Percentiles rank a stretch among this genome's conserved stretches.
These are phyloP conservation scores for Pogonomyrmex californicus DNA, from an alignment of 1,140 invertebrate species.

Conservation along the genomic window DNA sequence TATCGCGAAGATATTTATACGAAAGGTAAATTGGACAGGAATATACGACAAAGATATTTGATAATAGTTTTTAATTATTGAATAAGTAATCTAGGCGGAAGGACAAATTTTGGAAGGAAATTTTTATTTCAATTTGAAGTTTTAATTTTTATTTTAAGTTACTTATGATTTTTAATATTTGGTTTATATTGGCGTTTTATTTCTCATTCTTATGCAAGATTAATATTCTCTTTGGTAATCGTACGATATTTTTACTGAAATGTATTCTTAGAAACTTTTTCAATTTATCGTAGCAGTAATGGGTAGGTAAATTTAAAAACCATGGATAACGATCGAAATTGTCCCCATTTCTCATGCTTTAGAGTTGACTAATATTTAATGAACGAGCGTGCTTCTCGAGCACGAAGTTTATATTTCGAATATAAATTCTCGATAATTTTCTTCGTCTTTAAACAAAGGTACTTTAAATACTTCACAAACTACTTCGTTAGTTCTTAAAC, in stretches of 20 bases:
- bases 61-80: background rate
- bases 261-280: background rate
- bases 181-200: background rate
- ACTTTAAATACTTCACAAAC: slow-evolving; percentile 34
- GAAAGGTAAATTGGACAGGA: background rate
- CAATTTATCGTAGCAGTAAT: background rate
- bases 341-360: slow-evolving; percentile 39
- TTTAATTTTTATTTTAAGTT: background rate
- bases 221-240: background rate
- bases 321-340: slow-evolving; percentile 48
- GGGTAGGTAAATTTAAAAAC: background rate
- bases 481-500: slow-evolving; percentile 23
- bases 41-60: background rate
- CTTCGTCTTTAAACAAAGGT: slow-evolving; percentile 30
- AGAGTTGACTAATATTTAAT: slow-evolving; percentile 69
- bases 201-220: background rate
- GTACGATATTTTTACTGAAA: background rate
- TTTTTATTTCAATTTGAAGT: background rate
- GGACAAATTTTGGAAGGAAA: background rate
- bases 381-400: slow-evolving; percentile 33
- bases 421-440: slow-evolving; percentile 50
- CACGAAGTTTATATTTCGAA: slow-evolving; percentile 52
- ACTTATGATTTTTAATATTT: background rate
- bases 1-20: background rate
- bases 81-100: background rate